These are phyloP conservation scores for Stichodactyla helianthus DNA, from an alignment of 64 coral and sea anemone species.

Conservation along the genomic window DNA sequence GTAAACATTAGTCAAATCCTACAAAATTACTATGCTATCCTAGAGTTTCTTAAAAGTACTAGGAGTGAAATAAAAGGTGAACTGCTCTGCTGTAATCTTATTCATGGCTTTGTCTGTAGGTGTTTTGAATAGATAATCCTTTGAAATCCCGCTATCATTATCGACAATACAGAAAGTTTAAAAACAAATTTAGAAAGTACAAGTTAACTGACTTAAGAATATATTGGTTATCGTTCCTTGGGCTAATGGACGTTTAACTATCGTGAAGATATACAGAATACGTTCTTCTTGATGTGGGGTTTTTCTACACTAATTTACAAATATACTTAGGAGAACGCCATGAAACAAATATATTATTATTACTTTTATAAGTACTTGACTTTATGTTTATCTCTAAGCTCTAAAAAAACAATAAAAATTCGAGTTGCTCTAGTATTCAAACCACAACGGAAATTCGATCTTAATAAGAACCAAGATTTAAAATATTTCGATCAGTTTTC, in stretches of 20 bases:
- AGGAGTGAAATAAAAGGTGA: neutral
- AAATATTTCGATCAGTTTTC: neutral
- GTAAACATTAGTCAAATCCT: neutral
- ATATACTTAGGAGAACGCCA: neutral
- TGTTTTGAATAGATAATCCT: conserved; percentile 4
- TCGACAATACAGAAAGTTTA: neutral
- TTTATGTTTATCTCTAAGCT: neutral
- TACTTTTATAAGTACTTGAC: conserved; percentile 3
- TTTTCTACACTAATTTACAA: neutral
- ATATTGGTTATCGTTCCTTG: neutral
- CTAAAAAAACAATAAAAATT: neutral
- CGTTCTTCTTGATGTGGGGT: neutral
- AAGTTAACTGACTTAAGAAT: neutral
- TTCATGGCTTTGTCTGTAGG: neutral
- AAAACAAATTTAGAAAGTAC: neutral
- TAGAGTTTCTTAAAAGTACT: too few relatives aligned
- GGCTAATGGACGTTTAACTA: neutral
- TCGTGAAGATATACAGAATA: neutral
- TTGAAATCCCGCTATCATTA: neutral
- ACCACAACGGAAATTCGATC: neutral
- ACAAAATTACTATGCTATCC: neutral
- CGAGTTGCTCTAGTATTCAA: neutral
- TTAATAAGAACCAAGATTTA: too few relatives aligned
- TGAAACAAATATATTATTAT: conserved; percentile 10
- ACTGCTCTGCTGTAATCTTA: neutral